Evolutionary conservation across 92 coral and sea anemone genomes (phyloP).

Genomic region (Parazoanthus atlanticus): DNA sequence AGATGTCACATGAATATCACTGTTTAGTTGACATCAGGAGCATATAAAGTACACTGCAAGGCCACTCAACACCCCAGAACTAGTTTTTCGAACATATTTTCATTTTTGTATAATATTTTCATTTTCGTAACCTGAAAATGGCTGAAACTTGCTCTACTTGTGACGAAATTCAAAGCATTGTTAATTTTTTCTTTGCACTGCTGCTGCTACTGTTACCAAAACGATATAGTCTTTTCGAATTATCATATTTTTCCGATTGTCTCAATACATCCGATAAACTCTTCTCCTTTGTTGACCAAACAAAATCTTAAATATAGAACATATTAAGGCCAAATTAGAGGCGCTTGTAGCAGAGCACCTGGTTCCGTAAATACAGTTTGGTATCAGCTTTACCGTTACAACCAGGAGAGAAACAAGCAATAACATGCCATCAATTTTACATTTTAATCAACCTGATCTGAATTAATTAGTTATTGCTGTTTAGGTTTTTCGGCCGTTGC

Average conservation of each 20-base stretch:
- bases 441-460: not conserved
- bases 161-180: not conserved
- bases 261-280: not conserved
- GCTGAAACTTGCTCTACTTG: not conserved
- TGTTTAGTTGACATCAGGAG: not conserved
- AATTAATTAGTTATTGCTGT: not conserved
- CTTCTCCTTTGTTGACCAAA: not conserved
- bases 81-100: not conserved
- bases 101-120: not conserved
- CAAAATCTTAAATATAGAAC: not conserved
- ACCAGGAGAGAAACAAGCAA: not conserved
- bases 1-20: not conserved
- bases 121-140: not conserved
- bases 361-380: not conserved
- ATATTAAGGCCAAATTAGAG: not conserved
- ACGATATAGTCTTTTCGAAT: not conserved
- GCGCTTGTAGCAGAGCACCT: not conserved
- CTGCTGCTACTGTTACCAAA: not conserved
- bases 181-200: not conserved
- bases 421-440: not conserved
- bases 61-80: slow-evolving; percentile 39
- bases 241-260: too few relatives aligned
- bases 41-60: not conserved
- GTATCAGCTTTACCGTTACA: not conserved
- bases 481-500: not conserved